Evolutionary conservation across 2,888 invertebrate species (phyloP), one percentile per base, ranked within the genome.

Genomic region (Plagiodera versicolora): DNA sequence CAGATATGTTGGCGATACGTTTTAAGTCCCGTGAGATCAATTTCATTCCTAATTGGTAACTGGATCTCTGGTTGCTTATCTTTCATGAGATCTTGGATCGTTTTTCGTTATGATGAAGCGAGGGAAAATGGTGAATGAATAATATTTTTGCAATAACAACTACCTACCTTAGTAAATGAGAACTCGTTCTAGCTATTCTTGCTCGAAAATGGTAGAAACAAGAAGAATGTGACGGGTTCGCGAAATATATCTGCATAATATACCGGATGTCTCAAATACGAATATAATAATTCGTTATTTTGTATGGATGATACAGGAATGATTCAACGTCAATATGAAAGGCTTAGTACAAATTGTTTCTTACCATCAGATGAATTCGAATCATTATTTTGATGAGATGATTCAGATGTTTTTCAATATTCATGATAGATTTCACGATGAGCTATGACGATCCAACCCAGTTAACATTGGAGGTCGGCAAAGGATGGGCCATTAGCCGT

Each of bases 31-130:
- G 19, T 30, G 28, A 44, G 54, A 49, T 30, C 44, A 45, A 28
- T 44, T 30, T 20, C 18, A 4, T 52, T 32, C 59, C 54, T 54
- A 59, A 59, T 59, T 59, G 59, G 59, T 45, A 59, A 59, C 59
- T 55, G 39, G 59, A 48, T 59, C 49, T 18, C 48, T 30, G 9
- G 39, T 50, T 50, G 49, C 45, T 59, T 49, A 54, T 30, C 39
- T 53, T 19, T 44, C 44, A 44, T 20, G 44, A 30, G 48, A 56
- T 56, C 20, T 46, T 3, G 11, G n/a, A 11, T 10, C 5, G 10
- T 46, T 19, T 18, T 46, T 46, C 17, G 14, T 46, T 46, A 46
- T 20, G 20, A 46, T 19, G 46, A 11, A 46, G 20, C 11, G 18
- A 17, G 20, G 9, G 10, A 46, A 46, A 46, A 18, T 18, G 9